Base-by-base conservation (phyloP, 2,888 invertebrate genomes). In the Idaea straminata region DNA sequence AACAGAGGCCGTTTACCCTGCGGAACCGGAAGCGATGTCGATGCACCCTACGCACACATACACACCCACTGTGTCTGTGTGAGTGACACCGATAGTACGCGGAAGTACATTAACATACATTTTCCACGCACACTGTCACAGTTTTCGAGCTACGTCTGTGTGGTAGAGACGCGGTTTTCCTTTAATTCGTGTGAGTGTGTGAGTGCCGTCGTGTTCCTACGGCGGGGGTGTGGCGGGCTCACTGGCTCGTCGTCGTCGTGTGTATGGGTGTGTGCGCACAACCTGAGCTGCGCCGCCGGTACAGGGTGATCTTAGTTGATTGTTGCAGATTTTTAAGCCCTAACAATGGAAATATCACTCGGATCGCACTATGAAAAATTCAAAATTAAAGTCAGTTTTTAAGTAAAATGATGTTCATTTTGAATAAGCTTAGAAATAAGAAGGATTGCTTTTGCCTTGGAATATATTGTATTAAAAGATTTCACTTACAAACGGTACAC, bases 31-130 rank as follows among this genome's bases (percentile, higher is more conserved):
- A 91, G 83, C 86, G 72, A 77, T 89, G 92, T 91, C 91, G 89
- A 88, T 92, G 92, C 92, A 92, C 92, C 90, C 88, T 78, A 83
- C 86, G 64, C 85, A 79, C 85, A 85, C 84, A 77, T 63, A 57
- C 70, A 57, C 64, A 66, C 68, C 38, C 65, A 63, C 65, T 13
- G 47, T 10, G 47, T 10, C 7, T 65, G 85, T 88, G 86, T 83
- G 88, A 66, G 86, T 87, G 87, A 87, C 88, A 88, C 86, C 76
- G 83, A 88, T 88, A 87, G 83, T 77, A 89, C 82, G 84, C 91
- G 92, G 92, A 92, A 92, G 88, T 86, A 78, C 86, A 87, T 90
- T 90, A 90, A 87, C 91, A 90, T 80, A 89, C 83, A 88, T 90
- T 89, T 86, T 81, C 77, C 78, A 79, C 86, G 68, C 83, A 85